Conservation (phyloP, 2,888 invertebrate genomes). For the Zeuzera pyrina region DNA sequence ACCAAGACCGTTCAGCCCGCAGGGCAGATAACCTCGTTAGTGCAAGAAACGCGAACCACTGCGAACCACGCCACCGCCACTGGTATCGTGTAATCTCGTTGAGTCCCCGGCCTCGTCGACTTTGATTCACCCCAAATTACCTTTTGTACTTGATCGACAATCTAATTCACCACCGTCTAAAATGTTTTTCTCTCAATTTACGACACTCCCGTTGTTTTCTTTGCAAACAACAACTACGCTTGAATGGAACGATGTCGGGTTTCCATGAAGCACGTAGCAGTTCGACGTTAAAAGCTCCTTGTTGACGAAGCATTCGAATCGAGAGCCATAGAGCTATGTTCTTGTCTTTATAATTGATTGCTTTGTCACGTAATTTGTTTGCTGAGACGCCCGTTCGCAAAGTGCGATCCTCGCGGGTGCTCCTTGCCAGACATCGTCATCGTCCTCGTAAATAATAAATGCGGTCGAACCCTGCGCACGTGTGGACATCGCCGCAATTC, state of each 20-base stretch:
- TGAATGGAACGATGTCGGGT: constrained; percentile 8
- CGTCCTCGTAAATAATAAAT: constrained; percentile 64
- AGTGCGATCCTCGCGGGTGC: constrained; percentile 54
- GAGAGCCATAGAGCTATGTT: constrained; percentile 57
- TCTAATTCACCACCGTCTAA: constrained; percentile 51
- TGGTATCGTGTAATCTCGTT: constrained; percentile 63
- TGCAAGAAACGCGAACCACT: constrained; percentile 49
- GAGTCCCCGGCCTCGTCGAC: constrained; percentile 54
- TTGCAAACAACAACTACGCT: constrained; percentile 32
- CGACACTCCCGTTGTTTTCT: constrained; percentile 26
- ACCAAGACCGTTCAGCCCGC: constrained; percentile 50
- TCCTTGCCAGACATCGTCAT: constrained; percentile 44
- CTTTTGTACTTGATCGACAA: constrained; percentile 59
- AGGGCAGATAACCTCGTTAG: constrained; percentile 71
- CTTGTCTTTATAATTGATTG: constrained; percentile 71
- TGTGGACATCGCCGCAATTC: constrained; percentile 17
- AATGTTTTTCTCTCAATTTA: constrained; percentile 47
- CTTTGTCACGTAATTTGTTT: constrained; percentile 73
- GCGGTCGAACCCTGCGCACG: constrained; percentile 24
- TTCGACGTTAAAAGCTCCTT: constrained; percentile 65
- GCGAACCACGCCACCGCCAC: constrained; percentile 40
- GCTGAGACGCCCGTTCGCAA: constrained; percentile 44
- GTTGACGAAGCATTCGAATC: constrained; percentile 68
- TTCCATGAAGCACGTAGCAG: constrained; percentile 45
- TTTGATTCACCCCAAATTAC: constrained; percentile 60